Base-by-base conservation (phyloP, 1,140 invertebrate genomes). In the Anastrepha ludens region DNA sequence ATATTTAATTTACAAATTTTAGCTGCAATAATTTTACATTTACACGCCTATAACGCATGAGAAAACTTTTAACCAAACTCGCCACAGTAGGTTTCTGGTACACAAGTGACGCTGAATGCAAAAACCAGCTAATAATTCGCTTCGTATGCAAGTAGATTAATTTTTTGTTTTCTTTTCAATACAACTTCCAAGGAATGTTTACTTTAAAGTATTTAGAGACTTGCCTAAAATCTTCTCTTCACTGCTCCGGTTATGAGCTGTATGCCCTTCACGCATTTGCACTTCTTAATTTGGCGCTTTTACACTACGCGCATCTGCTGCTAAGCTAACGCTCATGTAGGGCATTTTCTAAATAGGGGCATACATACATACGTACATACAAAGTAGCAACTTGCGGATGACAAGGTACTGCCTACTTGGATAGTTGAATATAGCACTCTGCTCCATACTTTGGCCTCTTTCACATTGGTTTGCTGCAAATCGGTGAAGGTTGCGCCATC, bases 241-340 rank as follows among this genome's bases (percentile, higher is more conserved):
- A 11, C n/a, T 81, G 74, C 74, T 2, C 50, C 17, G 15, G 6
- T 81, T 81, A n/a, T 55, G 47, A 50, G 3, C 74, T 8, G 13
- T 81, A 20, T 55, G 74, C 9, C 50, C 74, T 81, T 81, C 74
- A 81, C n/a, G 74, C 20, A 55, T 29, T 55, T 81, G 74, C 47
- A 20, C 6, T 58, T 55, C 15, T 55, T 29, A 58, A 81, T 29
- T 58, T 81, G 2, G 15, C 41, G 9, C 41, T 20, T 29, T 20
- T 11, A 3, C 2, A 81, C 47, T 9, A 55, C 11, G 11, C 11
- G 50, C 11, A 29, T 29, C 29, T 29, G 29, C 29, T 29, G 29
- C 29, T 29, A 29, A 29, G 29, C 29, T 29, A 29, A 29, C 29
- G 29, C 50, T 55, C 50, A 55, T 55, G 9, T 9, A 55, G 13